Conservation (phyloP, 2,797 vertebrate genomes). For the Eupleurogrammus muticus region DNA sequence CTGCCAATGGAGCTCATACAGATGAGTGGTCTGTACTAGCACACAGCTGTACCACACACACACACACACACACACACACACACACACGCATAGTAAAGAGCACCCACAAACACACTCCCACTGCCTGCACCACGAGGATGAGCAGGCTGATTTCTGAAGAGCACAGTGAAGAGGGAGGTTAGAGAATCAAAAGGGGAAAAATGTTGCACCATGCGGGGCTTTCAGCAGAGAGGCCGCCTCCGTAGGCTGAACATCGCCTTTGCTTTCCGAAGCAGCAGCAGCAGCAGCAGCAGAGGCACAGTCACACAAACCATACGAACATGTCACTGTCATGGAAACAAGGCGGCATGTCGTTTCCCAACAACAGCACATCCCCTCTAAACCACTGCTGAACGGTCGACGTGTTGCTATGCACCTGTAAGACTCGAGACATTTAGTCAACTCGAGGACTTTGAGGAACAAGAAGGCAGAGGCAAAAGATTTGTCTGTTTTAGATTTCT, state of each 20-base stretch:
- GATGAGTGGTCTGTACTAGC: slow-evolving; percentile 68
- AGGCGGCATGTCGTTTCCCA: not conserved
- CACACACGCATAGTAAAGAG: not conserved
- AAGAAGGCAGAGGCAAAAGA: no score
- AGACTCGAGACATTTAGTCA: slow-evolving; percentile 4
- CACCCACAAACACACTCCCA: slow-evolving; percentile 36
- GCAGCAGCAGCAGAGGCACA: not conserved
- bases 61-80: slow-evolving; percentile 15
- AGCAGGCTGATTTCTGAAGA: slow-evolving; percentile 63
- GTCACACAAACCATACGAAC: slow-evolving; percentile 9
- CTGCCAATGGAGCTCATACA: slow-evolving; percentile 66
- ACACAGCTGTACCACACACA: slow-evolving; percentile 16
- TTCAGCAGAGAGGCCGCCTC: slow-evolving; percentile 39
- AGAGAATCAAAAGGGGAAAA: slow-evolving; percentile 50
- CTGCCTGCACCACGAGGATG: slow-evolving; percentile 55
- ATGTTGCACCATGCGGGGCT: slow-evolving; percentile 21
- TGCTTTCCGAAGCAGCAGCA: slow-evolving; percentile 10
- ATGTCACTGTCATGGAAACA: slow-evolving; percentile 33
- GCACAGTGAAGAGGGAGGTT: slow-evolving; percentile 53
- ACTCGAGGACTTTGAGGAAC: not conserved
- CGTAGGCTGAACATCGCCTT: not conserved
- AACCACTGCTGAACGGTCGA: not conserved
- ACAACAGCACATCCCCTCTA: not conserved
- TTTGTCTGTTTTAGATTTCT: no score
- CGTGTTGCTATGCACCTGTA: slow-evolving; percentile 13